Evolutionary conservation across 2,888 invertebrate genomes (phyloP).

Genomic region (Byasa hedistus): DNA sequence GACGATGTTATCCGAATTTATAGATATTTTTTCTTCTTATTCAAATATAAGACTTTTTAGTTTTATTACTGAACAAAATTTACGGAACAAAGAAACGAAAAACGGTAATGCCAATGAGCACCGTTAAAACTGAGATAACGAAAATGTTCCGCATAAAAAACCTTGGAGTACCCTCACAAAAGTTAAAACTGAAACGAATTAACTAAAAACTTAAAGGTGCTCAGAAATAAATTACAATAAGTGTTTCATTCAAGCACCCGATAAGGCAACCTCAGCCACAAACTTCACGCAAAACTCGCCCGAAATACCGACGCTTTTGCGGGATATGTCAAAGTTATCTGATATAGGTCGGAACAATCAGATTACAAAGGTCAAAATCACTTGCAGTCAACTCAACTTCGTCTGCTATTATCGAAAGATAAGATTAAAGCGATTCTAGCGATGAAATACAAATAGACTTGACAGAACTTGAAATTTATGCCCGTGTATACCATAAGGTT

Average conservation of each 20-base stretch:
- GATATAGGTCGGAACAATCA: constrained; percentile 61
- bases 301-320: constrained; percentile 47
- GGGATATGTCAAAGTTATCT: constrained; percentile 70
- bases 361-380: constrained; percentile 63
- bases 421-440: constrained; percentile 39
- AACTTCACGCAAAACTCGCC: constrained; percentile 57
- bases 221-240: constrained; percentile 70
- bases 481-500: constrained; percentile 3
- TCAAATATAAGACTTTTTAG: constrained; percentile 11
- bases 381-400: constrained; percentile 57
- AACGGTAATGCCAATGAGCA: constrained; percentile 11
- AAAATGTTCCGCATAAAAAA: constrained; percentile 43
- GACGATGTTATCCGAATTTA: constrained; percentile 17
- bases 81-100: constrained; percentile 1
- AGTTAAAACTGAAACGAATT: constrained; percentile 40
- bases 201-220: constrained; percentile 36
- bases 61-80: constrained; percentile 15
- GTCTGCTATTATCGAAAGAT: constrained; percentile 54
- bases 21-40: constrained; percentile 18
- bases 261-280: constrained; percentile 60
- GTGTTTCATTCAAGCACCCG: constrained; percentile 58
- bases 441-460: constrained; percentile 26
- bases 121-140: constrained; percentile 42
- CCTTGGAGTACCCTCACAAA: constrained; percentile 36
- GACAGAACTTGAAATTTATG: constrained; percentile 27